Evolutionary conservation across 2,888 invertebrate species (phyloP).

Genomic region (Drosophila bunnanda): DNA sequence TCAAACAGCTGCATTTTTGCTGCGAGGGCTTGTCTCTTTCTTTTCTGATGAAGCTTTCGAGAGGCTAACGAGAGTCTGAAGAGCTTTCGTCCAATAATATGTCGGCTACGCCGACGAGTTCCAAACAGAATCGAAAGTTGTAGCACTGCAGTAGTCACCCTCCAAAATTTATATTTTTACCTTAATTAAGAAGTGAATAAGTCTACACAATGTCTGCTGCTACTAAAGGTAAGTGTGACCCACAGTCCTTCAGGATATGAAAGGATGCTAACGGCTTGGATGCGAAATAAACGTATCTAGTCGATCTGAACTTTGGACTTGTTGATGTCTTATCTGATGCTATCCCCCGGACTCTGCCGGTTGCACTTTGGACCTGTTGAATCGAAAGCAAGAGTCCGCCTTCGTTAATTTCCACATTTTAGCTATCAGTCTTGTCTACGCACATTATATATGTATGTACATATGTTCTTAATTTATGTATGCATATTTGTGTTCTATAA

Average conservation of each 20-base stretch:
- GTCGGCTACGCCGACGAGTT: constrained; percentile 31
- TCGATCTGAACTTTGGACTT: constrained; percentile 73
- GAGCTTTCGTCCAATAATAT: constrained; percentile 53
- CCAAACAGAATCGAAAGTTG: constrained; percentile 22
- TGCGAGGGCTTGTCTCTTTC: constrained; percentile 8
- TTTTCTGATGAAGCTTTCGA: constrained; percentile 42
- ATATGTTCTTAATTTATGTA: neutral
- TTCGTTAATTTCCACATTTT: constrained; percentile 33
- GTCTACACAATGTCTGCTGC: constrained; percentile 77
- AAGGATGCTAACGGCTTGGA: neutral
- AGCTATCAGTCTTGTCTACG: constrained; percentile 32
- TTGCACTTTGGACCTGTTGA: constrained; percentile 52
- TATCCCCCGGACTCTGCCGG: constrained; percentile 34
- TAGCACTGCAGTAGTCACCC: constrained; percentile 1
- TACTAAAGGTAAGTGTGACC: constrained; percentile 74
- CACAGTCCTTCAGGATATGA: no score
- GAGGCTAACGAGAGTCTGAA: neutral
- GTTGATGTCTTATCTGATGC: constrained; percentile 57
- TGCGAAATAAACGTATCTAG: neutral
- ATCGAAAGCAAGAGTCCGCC: constrained; percentile 23
- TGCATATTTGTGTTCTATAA: neutral
- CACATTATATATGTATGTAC: constrained; percentile 9
- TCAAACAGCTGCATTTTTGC: constrained; percentile 46
- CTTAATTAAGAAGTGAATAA: constrained; percentile 20
- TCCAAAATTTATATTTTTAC: neutral